Evolutionary conservation across 2,113 vertebrate species (phyloP).

Genomic region (Paradoxurus hermaphroditus): DNA sequence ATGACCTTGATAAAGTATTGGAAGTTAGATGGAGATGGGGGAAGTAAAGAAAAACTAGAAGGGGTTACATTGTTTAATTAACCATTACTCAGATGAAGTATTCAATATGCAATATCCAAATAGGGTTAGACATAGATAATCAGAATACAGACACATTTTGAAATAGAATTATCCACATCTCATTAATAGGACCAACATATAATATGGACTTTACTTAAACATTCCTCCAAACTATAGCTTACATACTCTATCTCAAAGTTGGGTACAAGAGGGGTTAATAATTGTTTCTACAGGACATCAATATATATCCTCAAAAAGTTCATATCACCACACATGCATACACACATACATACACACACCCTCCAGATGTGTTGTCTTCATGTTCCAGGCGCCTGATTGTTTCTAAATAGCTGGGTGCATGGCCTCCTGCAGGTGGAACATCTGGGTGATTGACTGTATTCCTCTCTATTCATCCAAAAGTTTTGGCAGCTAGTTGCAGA

Average conservation of each 20-base stretch:
- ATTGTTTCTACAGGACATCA: not conserved
- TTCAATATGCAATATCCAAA: not conserved
- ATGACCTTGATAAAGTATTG: not conserved
- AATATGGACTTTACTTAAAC: not conserved
- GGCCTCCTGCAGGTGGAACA: constrained; percentile 55
- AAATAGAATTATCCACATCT: not conserved
- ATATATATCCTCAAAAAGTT: not conserved
- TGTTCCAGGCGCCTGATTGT: constrained; percentile 42
- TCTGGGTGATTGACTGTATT: constrained; percentile 61
- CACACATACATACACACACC: not conserved
- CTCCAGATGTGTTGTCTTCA: constrained; percentile 49
- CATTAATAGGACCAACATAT: not conserved
- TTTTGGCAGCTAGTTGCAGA: constrained; percentile 59
- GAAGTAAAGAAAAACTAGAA: constrained; percentile 7
- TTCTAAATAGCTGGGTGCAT: constrained; percentile 44
- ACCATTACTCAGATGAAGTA: not conserved
- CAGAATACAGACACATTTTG: not conserved
- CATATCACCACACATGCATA: not conserved
- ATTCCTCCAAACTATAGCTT: not conserved
- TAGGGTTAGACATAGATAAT: not conserved
- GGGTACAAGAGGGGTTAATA: not conserved
- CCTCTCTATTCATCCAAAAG: constrained; percentile 55
- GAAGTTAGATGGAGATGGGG: not conserved
- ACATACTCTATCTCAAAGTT: not conserved
- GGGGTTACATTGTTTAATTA: not conserved